Evolutionary conservation across 2,888 invertebrate species (phyloP), one percentile per base, ranked within the genome.

Genomic region (Zygaena filipendulae): DNA sequence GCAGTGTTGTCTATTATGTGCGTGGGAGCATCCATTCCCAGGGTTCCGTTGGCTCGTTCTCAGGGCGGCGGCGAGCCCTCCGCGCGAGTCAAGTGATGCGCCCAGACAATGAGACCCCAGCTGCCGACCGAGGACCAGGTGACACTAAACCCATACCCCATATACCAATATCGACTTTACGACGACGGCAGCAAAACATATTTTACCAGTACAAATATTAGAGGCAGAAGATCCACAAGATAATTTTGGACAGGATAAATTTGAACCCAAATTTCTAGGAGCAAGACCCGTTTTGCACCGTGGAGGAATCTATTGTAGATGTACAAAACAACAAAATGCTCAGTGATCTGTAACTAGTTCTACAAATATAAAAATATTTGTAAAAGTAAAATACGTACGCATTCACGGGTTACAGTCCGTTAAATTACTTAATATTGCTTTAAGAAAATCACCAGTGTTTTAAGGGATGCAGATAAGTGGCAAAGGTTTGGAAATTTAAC

Each of bases 71-170:
- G 60, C 74, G 75, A 72, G 77, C 77, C 75, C 75, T 74, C 71
- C 62, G 61, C 53, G 49, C 56, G 70, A 71, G 75, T 72, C 77
- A 75, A 75, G 77, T 75, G 77, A 74, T 64, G 69, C 54, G 59
- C 51, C 54, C 46, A 52, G 54, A 67, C 63, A 68, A 67, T 54
- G 51, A 49, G 49, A 40, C 52, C n/a, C 59, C 69, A 74, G 45
- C 49, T 48, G 59, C 63, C 55, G 50, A 43, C 43, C 45, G 45
- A 49, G n/a, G 49, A 52, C 75, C 77, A 72, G 75, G 75, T 72
- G 75, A 71, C 56, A 52, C 47, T 43, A 31, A 36, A 36, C 32
- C 9, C 16, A 18, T 8, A 20, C 16, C 32, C 30, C 25, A 9
- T 40, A 38, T 39, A 26, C 29, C 9, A 61, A 53, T 48, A 29